A percentile compares a stretch with the other conserved stretches of the same genome.
Evolutionary conservation across 2,797 vertebrate species (phyloP).

Genomic region (Mus spretus): DNA sequence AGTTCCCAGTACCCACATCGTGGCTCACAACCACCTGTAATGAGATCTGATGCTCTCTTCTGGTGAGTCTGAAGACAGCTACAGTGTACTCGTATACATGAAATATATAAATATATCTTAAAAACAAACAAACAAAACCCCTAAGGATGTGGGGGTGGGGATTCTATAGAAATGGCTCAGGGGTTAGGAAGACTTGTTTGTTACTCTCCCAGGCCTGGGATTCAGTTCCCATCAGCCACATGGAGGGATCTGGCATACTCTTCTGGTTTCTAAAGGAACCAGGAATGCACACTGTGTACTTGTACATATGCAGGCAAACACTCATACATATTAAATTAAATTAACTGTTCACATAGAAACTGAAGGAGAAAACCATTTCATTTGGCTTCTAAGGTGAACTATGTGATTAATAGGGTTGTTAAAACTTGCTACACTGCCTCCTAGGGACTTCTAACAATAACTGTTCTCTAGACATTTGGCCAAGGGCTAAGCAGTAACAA

Average conservation of each 20-base stretch:
- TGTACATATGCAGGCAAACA: not conserved
- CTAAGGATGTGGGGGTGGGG: no score
- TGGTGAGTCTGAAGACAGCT: no score
- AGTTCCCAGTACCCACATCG: no score
- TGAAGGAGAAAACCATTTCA: not conserved
- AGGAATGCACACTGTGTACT: not conserved
- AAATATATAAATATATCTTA: no score
- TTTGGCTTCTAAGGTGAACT: slow-evolving; percentile 36
- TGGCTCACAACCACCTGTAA: no score
- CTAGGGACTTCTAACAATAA: not conserved
- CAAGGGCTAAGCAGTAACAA: slow-evolving; percentile 24
- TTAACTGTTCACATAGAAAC: slow-evolving; percentile 10
- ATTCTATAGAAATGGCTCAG: not conserved
- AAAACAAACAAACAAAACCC: no score
- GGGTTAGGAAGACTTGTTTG: not conserved
- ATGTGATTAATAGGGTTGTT: not conserved
- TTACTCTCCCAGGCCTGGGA: not conserved
- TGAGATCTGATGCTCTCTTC: no score
- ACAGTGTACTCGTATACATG: no score
- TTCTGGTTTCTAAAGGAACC: not conserved
- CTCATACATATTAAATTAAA: not conserved
- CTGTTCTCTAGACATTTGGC: not conserved
- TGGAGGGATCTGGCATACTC: not conserved
- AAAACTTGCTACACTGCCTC: slow-evolving; percentile 37
- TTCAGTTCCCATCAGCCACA: not conserved